phyloP scores from a whole-genome alignment of 2,113 vertebrate species.

The Esox niger region DNA sequence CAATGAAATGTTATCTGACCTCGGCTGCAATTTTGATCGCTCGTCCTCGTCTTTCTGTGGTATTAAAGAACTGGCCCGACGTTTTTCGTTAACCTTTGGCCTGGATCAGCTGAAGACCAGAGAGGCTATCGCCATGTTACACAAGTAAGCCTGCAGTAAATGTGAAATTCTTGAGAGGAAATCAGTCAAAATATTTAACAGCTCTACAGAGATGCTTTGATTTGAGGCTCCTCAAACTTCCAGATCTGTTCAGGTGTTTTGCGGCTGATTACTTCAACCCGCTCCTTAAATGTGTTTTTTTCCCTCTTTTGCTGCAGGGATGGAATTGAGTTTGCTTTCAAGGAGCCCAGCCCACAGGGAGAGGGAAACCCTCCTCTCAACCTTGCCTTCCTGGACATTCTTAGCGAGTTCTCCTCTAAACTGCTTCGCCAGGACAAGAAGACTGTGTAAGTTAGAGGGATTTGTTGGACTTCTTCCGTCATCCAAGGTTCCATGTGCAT shows the following conservation, averaged over 20 bases:
- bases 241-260: neutral
- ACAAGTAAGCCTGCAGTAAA: constrained; percentile 83
- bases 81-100: constrained; percentile 97
- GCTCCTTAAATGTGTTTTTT: constrained; percentile 17
- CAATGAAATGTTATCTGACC: constrained; percentile 97
- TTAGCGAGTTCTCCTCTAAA: constrained; percentile 98
- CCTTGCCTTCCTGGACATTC: constrained; percentile 95
- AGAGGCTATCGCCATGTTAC: constrained; percentile 98
- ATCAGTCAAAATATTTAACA: neutral
- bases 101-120: constrained; percentile 97
- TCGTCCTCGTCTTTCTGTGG: constrained; percentile 94
- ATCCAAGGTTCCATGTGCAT: neutral
- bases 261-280: neutral
- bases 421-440: constrained; percentile 97
- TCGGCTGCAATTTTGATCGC: constrained; percentile 93
- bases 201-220: neutral
- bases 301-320: constrained; percentile 72
- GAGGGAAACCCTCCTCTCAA: constrained; percentile 93
- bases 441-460: constrained; percentile 89
- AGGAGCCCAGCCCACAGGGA: constrained; percentile 96
- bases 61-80: constrained; percentile 96
- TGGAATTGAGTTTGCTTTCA: constrained; percentile 99
- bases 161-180: neutral
- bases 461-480: no score
- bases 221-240: neutral